These are phyloP conservation scores for Cephalotes varians DNA, from an alignment of 2,888 invertebrate genomes.

Conservation along the genomic window DNA sequence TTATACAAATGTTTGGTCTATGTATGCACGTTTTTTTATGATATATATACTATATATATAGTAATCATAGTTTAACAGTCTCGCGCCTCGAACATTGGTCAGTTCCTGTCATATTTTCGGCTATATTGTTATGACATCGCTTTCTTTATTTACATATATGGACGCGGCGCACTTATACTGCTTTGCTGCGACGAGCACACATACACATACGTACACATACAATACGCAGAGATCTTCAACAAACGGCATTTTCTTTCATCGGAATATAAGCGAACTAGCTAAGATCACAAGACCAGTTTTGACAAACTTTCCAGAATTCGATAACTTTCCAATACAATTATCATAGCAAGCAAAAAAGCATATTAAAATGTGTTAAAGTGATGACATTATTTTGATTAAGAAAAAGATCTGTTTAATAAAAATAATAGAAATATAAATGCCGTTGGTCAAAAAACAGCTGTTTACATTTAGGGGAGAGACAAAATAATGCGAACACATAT, in stretches of 20 bases:
- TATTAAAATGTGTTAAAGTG: background rate
- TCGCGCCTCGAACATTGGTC: conserved; percentile 77
- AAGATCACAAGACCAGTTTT: background rate
- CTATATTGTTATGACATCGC: conserved; percentile 47
- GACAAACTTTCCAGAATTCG: background rate
- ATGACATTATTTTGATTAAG: background rate
- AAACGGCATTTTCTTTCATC: conserved; percentile 8
- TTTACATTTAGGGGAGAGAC: conserved; percentile 27
- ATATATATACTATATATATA: conserved; percentile 40
- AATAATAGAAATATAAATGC: conserved; percentile 16
- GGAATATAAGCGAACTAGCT: background rate
- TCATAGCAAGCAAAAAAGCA: background rate
- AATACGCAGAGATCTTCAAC: background rate
- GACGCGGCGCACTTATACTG: conserved; percentile 56
- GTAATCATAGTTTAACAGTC: conserved; percentile 67
- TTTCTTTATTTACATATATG: conserved; percentile 56
- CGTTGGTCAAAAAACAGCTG: conserved; percentile 2
- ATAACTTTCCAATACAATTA: background rate
- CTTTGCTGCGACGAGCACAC: conserved; percentile 29
- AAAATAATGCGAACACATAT: no score
- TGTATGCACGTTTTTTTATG: conserved; percentile 57
- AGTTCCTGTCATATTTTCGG: conserved; percentile 66
- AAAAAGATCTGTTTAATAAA: background rate
- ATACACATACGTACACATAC: conserved; percentile 42
- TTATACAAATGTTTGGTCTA: conserved; percentile 31